Percentiles rank a stretch among this genome's conserved stretches.
Evolutionary conservation across 2,797 vertebrate genomes (phyloP).

Genomic region (Dicrostonyx torquatus): DNA sequence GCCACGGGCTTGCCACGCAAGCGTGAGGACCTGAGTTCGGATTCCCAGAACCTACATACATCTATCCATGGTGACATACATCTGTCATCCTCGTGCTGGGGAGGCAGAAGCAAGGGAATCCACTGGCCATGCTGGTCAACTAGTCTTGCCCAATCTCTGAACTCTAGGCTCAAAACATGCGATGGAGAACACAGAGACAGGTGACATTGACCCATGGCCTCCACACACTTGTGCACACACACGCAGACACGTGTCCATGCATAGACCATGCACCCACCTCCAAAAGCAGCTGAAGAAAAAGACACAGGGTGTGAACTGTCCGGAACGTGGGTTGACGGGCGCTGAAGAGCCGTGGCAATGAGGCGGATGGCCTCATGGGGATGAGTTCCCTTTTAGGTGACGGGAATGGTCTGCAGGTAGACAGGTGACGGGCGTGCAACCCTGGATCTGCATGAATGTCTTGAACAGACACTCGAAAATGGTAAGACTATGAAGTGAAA

Average conservation of each 20-base stretch:
- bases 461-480: rapidly evolving
- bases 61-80: no score
- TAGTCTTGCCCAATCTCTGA: background rate
- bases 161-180: background rate
- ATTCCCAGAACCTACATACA: background rate
- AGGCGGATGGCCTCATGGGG: no score
- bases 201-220: background rate
- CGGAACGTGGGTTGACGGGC: background rate
- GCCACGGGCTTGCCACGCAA: background rate
- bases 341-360: rapidly evolving
- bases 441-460: rapidly evolving
- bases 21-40: background rate
- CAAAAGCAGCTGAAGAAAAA: background rate
- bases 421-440: rapidly evolving
- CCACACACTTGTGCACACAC: background rate
- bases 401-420: no score
- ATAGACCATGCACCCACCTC: background rate
- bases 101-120: no score
- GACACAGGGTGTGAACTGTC: no score
- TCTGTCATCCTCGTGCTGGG: no score
- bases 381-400: background rate
- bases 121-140: no score
- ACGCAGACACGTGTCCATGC: background rate
- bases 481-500: no score
- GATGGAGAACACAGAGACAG: background rate